phyloP scores from a whole-genome alignment of 1,140 invertebrate genomes.

The Drosophila truncata region DNA sequence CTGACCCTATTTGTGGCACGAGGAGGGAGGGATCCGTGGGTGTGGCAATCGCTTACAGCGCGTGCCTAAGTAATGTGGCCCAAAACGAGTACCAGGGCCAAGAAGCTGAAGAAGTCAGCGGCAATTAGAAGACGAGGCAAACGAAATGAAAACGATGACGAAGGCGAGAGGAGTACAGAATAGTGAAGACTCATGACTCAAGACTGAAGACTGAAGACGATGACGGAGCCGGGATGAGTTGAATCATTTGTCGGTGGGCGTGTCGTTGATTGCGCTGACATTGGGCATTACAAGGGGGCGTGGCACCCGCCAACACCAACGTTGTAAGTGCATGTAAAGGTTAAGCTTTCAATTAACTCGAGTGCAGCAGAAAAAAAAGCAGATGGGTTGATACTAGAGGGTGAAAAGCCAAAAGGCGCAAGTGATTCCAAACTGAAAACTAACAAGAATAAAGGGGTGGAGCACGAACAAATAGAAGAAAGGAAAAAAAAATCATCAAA shows the following conservation, averaged over 20 bases:
- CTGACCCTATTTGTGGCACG: conserved; percentile 49
- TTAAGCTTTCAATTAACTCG: conserved; percentile 77
- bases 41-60: conserved; percentile 51
- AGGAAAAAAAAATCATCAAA: conserved; percentile 40
- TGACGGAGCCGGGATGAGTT: conserved; percentile 54
- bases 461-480: background rate
- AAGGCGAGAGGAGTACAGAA: conserved; percentile 12
- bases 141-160: conserved; percentile 36
- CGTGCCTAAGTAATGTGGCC: conserved; percentile 78
- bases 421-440: conserved; percentile 49
- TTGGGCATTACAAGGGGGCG: conserved; percentile 45
- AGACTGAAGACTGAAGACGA: conserved; percentile 12
- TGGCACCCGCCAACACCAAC: conserved; percentile 9
- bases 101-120: conserved; percentile 57
- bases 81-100: conserved; percentile 16
- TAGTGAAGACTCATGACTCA: conserved; percentile 4
- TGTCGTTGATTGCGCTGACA: conserved; percentile 57
- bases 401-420: conserved; percentile 20
- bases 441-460: conserved; percentile 44
- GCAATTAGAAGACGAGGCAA: conserved; percentile 70
- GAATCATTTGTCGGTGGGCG: conserved; percentile 46
- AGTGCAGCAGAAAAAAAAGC: conserved; percentile 36
- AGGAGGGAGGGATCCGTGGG: background rate
- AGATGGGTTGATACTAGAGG: background rate
- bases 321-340: conserved; percentile 58